Evolutionary conservation across 2,888 invertebrate species (phyloP).

Genomic region (Ectemnius lituratus): DNA sequence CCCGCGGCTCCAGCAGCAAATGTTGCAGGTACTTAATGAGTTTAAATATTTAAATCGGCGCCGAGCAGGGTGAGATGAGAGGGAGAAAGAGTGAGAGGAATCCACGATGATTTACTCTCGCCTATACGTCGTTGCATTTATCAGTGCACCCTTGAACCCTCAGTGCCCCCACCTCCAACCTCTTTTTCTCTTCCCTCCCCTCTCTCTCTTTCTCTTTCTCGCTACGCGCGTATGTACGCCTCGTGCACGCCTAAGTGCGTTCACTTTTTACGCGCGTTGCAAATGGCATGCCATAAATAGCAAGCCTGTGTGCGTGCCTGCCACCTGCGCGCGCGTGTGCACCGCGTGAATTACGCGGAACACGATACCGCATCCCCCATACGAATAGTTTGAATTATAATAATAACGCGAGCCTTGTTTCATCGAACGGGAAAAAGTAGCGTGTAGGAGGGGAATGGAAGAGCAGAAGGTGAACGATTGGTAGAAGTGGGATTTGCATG

Average conservation of each 20-base stretch:
- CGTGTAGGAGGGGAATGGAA: no score
- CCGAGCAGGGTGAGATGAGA: conserved; percentile 11
- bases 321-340: neutral
- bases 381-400: conserved; percentile 23
- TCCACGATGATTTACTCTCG: conserved; percentile 42
- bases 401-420: conserved; percentile 17
- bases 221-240: conserved; percentile 11
- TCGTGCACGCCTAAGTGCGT: conserved; percentile 18
- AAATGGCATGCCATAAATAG: conserved; percentile 43
- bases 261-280: conserved; percentile 44
- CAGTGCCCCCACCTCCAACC: no score
- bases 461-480: no score
- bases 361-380: conserved; percentile 27
- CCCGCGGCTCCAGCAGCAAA: conserved; percentile 20
- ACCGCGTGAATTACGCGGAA: conserved; percentile 24
- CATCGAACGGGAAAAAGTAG: no score
- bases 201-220: neutral
- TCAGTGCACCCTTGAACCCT: conserved; percentile 39
- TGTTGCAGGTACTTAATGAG: conserved; percentile 35
- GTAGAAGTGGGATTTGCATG: no score
- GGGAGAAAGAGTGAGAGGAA: neutral
- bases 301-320: conserved; percentile 11
- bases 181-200: no score
- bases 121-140: conserved; percentile 36
- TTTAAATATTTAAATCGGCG: conserved; percentile 44